Evolutionary conservation across 2,888 invertebrate species (phyloP).

Genomic region (Epiblema foenella): DNA sequence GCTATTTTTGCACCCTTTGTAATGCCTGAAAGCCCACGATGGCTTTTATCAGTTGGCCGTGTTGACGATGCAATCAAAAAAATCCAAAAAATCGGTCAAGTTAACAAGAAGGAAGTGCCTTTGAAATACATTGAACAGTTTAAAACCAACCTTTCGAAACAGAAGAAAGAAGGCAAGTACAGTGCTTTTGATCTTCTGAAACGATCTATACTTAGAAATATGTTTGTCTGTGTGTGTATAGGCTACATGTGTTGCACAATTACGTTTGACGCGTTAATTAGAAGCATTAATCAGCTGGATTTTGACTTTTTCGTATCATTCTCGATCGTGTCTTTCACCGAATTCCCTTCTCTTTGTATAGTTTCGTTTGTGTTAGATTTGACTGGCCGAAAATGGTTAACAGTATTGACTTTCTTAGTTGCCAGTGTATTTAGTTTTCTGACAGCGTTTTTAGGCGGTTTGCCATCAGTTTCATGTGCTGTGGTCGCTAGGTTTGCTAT

Average conservation of each 20-base stretch:
- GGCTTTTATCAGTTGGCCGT: slow-evolving; percentile 67
- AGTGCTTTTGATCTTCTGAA: slow-evolving; percentile 60
- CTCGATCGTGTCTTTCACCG: slow-evolving; percentile 67
- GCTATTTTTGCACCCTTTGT: slow-evolving; percentile 62
- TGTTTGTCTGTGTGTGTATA: slow-evolving; percentile 63
- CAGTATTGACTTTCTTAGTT: slow-evolving; percentile 52
- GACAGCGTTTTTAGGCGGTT: slow-evolving; percentile 59
- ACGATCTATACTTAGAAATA: slow-evolving; percentile 58
- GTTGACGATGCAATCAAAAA: slow-evolving; percentile 64
- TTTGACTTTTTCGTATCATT: slow-evolving; percentile 73
- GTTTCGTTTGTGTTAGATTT: slow-evolving; percentile 66
- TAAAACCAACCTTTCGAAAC: slow-evolving; percentile 49
- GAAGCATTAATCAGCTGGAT: slow-evolving; percentile 62
- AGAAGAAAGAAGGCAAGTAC: slow-evolving; percentile 48
- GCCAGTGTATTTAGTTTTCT: slow-evolving; percentile 61
- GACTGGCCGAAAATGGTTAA: slow-evolving; percentile 65
- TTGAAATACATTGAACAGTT: slow-evolving; percentile 60
- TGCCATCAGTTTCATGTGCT: slow-evolving; percentile 66
- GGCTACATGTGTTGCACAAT: slow-evolving; percentile 61
- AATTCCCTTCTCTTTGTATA: slow-evolving; percentile 66
- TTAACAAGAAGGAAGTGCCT: slow-evolving; percentile 64
- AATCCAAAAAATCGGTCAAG: slow-evolving; percentile 58
- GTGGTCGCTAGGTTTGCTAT: slow-evolving; percentile 66
- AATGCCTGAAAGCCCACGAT: slow-evolving; percentile 72
- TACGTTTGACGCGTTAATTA: slow-evolving; percentile 67